phyloP scores from a whole-genome alignment of 2,113 vertebrate genomes.

The Laterallus jamaicensis region DNA sequence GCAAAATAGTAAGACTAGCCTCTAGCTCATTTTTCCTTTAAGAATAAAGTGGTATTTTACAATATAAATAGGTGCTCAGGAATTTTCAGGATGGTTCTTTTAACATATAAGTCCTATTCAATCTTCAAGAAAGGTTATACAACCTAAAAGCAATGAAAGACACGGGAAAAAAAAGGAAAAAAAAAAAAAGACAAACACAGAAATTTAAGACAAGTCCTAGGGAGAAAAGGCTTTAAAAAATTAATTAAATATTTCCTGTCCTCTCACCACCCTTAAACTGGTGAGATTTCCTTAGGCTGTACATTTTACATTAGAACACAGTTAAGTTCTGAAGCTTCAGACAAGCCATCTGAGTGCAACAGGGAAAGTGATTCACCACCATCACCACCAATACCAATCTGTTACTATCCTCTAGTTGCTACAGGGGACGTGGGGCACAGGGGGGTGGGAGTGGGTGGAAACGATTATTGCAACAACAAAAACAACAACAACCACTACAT shows the following conservation, averaged over 20 bases:
- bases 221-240: background rate
- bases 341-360: background rate
- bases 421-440: background rate
- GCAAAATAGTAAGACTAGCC: background rate
- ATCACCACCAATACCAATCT: background rate
- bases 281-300: background rate
- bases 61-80: background rate
- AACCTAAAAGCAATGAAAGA: background rate
- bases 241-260: background rate
- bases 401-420: background rate
- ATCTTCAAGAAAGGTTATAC: background rate
- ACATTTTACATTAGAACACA: background rate
- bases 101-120: background rate
- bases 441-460: background rate
- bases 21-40: background rate
- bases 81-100: background rate
- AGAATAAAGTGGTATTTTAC: background rate
- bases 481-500: background rate
- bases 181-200: background rate
- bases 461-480: background rate
- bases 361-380: background rate
- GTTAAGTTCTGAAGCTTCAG: background rate
- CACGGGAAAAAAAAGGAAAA: background rate
- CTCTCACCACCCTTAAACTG: background rate
- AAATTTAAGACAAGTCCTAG: background rate